Base-by-base conservation (phyloP, 2,797 vertebrate genomes). In the Brachyalestes nurse region DNA sequence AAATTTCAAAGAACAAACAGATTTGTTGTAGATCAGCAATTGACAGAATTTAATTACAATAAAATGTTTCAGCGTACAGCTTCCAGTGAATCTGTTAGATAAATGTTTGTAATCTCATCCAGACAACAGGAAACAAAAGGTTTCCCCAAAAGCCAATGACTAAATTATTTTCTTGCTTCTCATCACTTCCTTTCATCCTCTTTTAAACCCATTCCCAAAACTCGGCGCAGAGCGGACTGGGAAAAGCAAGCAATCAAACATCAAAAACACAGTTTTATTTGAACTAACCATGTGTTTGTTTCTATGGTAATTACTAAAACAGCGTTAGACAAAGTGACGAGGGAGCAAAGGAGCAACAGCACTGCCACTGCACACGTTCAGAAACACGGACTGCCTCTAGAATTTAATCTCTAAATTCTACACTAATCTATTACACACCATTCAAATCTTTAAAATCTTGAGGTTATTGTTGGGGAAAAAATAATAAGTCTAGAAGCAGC, bases 151-250 rank as follows among this genome's bases (percentile, higher is more conserved):
- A 83, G 85, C 69, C 70, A 76, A 79, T 79, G 72, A 84, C 78
- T 81, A 83, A 86, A 78, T 85, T 86, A 78, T 83, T 78, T 82
- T 77, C 78, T 77, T 78, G 80, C 80, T 71, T 81, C 75, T 75
- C 76, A 80, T 67, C 81, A 76, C 86, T 82, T 78, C 72, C 75
- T 79, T 82, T 80, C 75, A 79, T 84, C 84, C 77, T 80, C 71
- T 80, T 73, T 34, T 77, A 76, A 83, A 75, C 71, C 78, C 70
- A 34, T 80, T 78, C 76, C 85, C 78, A 85, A 78, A 83, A 69
- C 82, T 58, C 53, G 84, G 77, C 17, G 23, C 21, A 49, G 60
- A 34, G 77, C 78, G 70, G 60, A 72, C 75, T 23, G 83, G 76
- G 80, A 82, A 71, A 72, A 47, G 77, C 71, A 72, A 47, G 51